Percentiles rank a stretch among this genome's conserved stretches.
Evolutionary conservation across 2,113 vertebrate genomes (phyloP).

Genomic region (Equus quagga): DNA sequence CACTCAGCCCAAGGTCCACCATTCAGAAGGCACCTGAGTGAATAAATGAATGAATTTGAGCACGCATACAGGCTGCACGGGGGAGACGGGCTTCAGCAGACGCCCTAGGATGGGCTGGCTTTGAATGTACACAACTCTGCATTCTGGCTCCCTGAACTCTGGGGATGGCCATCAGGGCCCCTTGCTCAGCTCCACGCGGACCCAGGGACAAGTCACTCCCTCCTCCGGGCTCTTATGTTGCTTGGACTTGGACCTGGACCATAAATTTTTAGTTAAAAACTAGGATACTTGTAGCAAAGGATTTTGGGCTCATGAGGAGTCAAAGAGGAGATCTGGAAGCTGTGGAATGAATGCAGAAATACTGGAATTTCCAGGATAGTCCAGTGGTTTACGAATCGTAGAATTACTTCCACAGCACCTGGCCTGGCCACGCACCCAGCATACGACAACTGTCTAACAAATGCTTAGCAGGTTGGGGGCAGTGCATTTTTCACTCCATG

Average conservation of each 20-base stretch:
- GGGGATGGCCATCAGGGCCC: rapidly evolving
- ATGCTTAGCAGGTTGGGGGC: neutral
- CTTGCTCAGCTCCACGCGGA: neutral
- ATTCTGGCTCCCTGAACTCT: neutral
- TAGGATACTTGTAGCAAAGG: neutral
- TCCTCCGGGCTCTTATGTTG: neutral
- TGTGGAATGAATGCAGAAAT: neutral
- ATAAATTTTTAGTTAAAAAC: neutral
- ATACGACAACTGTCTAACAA: neutral
- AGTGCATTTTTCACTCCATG: neutral
- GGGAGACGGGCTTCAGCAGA: neutral
- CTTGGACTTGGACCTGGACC: neutral
- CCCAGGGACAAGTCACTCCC: neutral
- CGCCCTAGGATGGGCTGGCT: neutral
- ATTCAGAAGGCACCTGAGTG: neutral
- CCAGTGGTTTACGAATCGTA: neutral
- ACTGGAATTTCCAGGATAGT: neutral
- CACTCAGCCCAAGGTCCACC: neutral
- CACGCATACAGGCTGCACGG: neutral
- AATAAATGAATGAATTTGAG: neutral
- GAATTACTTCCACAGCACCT: neutral
- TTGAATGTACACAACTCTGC: neutral
- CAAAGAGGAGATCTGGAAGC: neutral
- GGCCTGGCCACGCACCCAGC: neutral
- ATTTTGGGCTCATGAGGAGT: neutral